phyloP scores from a whole-genome alignment of 1,140 invertebrate genomes.

The Aphidius gifuensis region DNA sequence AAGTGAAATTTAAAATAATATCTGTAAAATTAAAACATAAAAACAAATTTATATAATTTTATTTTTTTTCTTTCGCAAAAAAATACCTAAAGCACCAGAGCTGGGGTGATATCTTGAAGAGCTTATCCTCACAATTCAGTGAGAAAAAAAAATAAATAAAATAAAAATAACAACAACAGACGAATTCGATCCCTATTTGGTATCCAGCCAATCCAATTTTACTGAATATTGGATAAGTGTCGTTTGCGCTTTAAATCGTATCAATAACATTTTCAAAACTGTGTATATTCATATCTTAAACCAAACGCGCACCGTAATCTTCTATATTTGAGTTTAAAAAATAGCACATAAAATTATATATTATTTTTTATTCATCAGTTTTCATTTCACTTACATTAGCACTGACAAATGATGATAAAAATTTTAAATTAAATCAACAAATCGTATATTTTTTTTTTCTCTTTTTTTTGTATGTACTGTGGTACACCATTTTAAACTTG shows the following conservation, averaged over 20 bases:
- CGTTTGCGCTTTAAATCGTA: conserved; percentile 28
- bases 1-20: too few species aligned
- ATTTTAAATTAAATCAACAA: not conserved
- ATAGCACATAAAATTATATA: not conserved
- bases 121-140: not conserved
- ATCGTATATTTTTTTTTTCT: conserved; percentile 5
- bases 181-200: conserved; percentile 21
- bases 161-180: not conserved
- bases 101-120: not conserved
- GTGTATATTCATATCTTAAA: not conserved
- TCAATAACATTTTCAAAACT: conserved; percentile 22
- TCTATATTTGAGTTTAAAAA: conserved; percentile 6
- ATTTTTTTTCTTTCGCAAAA: not conserved
- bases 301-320: not conserved
- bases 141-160: not conserved
- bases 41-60: conserved; percentile 10
- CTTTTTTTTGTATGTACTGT: not conserved
- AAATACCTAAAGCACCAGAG: not conserved
- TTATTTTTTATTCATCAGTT: not conserved
- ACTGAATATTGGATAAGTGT: conserved; percentile 26
- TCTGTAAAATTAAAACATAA: not conserved
- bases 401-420: not conserved
- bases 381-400: not conserved
- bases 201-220: conserved; percentile 31
- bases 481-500: not conserved